Conservation (phyloP, 2,113 vertebrate species). For the Larimichthys crocea region DNA sequence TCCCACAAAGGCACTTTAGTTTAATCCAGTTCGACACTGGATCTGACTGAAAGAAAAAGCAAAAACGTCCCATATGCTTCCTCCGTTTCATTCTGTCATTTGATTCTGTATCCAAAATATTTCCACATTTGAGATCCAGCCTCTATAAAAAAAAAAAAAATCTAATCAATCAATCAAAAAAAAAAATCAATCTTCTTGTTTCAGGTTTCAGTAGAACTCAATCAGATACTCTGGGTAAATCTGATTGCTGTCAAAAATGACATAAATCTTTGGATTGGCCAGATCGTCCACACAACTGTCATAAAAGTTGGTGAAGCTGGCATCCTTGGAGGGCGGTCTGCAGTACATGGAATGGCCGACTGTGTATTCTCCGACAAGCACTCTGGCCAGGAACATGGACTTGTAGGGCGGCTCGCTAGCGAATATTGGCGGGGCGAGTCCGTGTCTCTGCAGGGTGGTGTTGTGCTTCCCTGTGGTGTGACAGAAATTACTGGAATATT, state of each 20-base stretch:
- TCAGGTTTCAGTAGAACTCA: conserved; percentile 88
- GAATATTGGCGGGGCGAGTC: conserved; percentile 79
- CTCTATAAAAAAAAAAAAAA: neutral
- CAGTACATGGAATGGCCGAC: conserved; percentile 90
- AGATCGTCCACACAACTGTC: conserved; percentile 97
- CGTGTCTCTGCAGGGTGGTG: conserved; percentile 85
- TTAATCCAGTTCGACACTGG: conserved; percentile 44
- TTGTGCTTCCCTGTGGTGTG: conserved; percentile 92
- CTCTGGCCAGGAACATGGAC: conserved; percentile 96
- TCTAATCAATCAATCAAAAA: neutral
- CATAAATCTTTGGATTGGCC: conserved; percentile 95
- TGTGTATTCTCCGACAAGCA: conserved; percentile 93
- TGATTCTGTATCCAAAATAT: conserved; percentile 5
- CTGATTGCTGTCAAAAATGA: conserved; percentile 97
- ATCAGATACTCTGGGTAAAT: conserved; percentile 98
- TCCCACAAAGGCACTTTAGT: conserved; percentile 78
- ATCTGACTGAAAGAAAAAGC: conserved; percentile 19
- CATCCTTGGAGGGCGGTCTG: conserved; percentile 94
- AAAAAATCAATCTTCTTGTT: neutral
- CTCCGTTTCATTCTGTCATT: neutral
- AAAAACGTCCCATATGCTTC: conserved; percentile 9
- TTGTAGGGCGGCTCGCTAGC: conserved; percentile 85
- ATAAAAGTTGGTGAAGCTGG: conserved; percentile 93
- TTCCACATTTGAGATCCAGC: conserved; percentile 20
- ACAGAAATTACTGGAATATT: conserved; percentile 96